Evolutionary conservation across 1,140 invertebrate species (phyloP), one percentile per base, ranked within the genome.

Genomic region (Drosophila elegans): DNA sequence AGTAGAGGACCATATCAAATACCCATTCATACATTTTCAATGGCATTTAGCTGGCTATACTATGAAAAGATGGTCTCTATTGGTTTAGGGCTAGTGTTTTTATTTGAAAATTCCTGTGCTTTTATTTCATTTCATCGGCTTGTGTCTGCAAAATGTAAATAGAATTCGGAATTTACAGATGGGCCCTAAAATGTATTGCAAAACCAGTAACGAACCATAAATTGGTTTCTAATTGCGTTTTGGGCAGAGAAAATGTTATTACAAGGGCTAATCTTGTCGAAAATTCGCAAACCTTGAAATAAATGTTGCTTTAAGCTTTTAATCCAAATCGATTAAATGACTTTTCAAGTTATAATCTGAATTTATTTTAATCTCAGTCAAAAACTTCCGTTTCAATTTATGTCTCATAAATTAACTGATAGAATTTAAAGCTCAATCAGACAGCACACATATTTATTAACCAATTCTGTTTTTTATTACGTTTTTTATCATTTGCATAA

Each of bases 1-100:
- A 34, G 62, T n/a, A 11, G 32, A 6, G 27, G 41, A 42, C 56
- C 68, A 62, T 73, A 54, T 84, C 80, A 75, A 71, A 59, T 59
- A 60, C 57, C 52, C 80, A 67, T 67, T 72, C 59, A 63, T 80
- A 64, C 59, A 74, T 69, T 74, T 74, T 61, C 76, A 77, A 69
- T 77, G 62, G 39, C 59, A 60, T 76, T 84, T 64, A 72, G 53
- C 41, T 57, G 45, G 41, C 73, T 51, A 49, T 49, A 4, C 27
- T 29, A 44, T 16, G 51, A 62, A n/a, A n/a, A 63, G 7, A 55
- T 42, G 29, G 4, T 69, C 42, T 61, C 48, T 13, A 34, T 54
- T 53, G 67, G 36, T 46, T 60, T 36, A 29, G 12, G 13, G 27
- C 48, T n/a, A 41, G 56, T 60, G 64, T 39, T 42, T 45, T 59